Base-by-base conservation (phyloP, 2,113 vertebrate genomes). In the Pseudonaja textilis region DNA sequence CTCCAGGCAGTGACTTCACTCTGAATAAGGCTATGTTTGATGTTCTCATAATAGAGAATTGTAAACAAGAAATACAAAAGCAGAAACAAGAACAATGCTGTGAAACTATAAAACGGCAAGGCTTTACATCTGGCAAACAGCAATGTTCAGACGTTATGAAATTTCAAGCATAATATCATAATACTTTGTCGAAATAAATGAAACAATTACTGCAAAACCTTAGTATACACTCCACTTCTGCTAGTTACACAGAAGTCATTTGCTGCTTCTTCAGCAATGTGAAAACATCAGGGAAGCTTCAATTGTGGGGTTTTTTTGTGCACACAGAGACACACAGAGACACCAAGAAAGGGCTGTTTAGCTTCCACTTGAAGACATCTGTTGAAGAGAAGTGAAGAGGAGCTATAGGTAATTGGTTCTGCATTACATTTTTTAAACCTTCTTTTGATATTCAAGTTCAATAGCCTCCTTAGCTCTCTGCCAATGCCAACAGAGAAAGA, bases 151-250 rank as follows among this genome's bases (percentile, higher is more conserved):
- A 45, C 10, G 23, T 92, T 64, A 25, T 55, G 14, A 88, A 45
- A 92, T 29, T n/a, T 16, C 86, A 88, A 52, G 45, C 20, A 54
- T 25, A 89, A 34, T 81, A 85, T 85, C 26, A 5, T 26, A 56
- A 26, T 57, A 89, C 29, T 57, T 85, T 85, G 26, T 25, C 57
- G 11, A 47, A 57, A 57, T 85, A 59, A 85, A 87, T n/a, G n/a
- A 93, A n/a, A 16, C 39, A 89, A 47, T 92, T 85, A 89, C 59
- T 89, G 34, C 52, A 64, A 92, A 89, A 89, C 16, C 54, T 57
- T 54, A 81, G 23, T 10, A 25, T 52, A 39, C 7, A 42, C 69
- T n/a, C 88, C 10, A 56, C 42, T 47, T n/a, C 88, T 2, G 23
- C 42, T 34, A 56, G 22, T 52, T 93, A 34, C 23, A 9, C 16